Conservation (phyloP, 2,113 vertebrate genomes). For the Plectropomus leopardus region DNA sequence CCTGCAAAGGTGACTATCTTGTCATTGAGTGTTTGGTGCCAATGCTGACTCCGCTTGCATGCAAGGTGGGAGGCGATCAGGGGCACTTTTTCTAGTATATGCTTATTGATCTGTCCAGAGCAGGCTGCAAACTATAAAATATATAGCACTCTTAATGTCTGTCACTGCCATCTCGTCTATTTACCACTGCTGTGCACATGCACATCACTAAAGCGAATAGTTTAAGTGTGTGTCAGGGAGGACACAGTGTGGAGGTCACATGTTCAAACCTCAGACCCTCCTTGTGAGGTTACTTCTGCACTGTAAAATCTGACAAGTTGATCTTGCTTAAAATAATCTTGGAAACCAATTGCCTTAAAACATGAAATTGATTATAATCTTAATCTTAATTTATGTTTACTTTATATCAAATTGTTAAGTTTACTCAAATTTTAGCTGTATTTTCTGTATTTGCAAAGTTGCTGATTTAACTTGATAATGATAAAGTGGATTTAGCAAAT, state of each 20-base stretch:
- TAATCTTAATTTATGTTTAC: too few relatives aligned
- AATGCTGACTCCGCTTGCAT: constrained; percentile 34
- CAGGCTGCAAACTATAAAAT: background rate
- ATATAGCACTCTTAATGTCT: too few relatives aligned
- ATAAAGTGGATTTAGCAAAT: too few relatives aligned
- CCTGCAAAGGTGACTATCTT: constrained; percentile 21
- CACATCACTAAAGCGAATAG: background rate
- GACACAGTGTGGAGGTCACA: constrained; percentile 8
- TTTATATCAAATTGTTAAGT: too few relatives aligned
- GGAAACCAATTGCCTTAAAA: too few relatives aligned
- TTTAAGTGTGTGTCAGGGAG: background rate
- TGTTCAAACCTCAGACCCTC: background rate
- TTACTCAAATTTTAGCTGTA: too few relatives aligned
- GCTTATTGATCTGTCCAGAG: constrained; percentile 40
- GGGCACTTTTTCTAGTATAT: constrained; percentile 13
- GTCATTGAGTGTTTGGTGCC: constrained; percentile 9
- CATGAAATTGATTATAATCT: too few relatives aligned
- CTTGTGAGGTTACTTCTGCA: too few relatives aligned
- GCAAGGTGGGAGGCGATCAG: constrained; percentile 32
- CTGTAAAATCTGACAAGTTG: too few relatives aligned
- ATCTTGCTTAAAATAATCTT: too few relatives aligned
- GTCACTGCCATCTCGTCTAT: background rate
- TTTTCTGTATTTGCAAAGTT: too few relatives aligned
- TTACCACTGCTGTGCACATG: background rate
- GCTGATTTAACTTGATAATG: too few relatives aligned